These are phyloP conservation scores for Epirrhoe alternata DNA, from an alignment of 2,888 invertebrate genomes.

Conservation along the genomic window DNA sequence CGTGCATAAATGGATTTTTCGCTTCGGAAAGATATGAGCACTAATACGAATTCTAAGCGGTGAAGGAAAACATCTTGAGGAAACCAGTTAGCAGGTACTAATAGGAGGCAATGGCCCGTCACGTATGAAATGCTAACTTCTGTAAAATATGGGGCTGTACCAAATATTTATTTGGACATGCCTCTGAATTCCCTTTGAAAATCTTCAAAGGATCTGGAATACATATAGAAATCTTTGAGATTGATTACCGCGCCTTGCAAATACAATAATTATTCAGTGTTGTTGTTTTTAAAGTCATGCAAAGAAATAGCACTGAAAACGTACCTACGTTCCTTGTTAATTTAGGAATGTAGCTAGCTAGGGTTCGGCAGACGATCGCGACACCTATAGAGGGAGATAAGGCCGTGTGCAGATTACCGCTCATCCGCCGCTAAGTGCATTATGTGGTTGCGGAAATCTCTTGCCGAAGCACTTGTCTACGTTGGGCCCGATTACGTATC, in stretches of 20 bases:
- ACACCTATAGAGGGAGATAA: conserved; percentile 40
- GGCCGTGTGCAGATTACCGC: conserved; percentile 53
- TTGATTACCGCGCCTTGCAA: too few relatives aligned
- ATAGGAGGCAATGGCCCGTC: too few relatives aligned
- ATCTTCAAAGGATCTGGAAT: too few relatives aligned
- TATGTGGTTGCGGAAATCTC: conserved; percentile 63
- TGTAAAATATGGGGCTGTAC: too few relatives aligned
- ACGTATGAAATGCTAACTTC: too few relatives aligned
- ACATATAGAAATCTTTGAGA: too few relatives aligned
- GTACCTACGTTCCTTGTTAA: conserved; percentile 5
- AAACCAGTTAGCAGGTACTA: too few relatives aligned
- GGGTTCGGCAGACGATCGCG: conserved; percentile 32
- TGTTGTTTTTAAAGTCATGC: background rate
- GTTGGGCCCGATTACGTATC: conserved; percentile 42
- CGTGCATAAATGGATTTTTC: background rate
- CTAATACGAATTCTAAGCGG: too few relatives aligned
- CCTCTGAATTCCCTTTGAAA: too few relatives aligned
- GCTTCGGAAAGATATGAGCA: too few relatives aligned
- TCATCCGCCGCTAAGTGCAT: conserved; percentile 63
- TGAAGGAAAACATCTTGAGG: too few relatives aligned
- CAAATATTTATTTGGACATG: too few relatives aligned
- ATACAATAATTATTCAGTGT: background rate
- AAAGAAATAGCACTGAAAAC: conserved; percentile 1
- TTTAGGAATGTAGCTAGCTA: conserved; percentile 7
- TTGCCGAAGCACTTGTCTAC: conserved; percentile 53